Evolutionary conservation across 2,113 vertebrate species (phyloP), one percentile per base, ranked within the genome.

Genomic region (Gasterosteus nipponicus): DNA sequence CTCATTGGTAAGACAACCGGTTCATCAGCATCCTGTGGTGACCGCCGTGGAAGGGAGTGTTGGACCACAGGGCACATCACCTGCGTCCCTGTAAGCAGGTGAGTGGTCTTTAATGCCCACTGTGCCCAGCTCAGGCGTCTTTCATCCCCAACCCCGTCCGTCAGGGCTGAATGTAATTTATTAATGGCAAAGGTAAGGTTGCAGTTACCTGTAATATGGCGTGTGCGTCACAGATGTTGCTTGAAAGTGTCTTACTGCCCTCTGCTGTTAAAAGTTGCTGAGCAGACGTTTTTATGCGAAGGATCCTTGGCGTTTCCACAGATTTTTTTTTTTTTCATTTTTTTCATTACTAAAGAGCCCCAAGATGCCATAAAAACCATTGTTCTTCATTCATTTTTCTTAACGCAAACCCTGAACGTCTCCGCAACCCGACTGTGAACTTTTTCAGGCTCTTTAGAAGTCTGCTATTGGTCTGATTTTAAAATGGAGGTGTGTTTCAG

Each of bases 401-500:
- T 64, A 80, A 67, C 65, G 16, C 35, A 38, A 26, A 61, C 66
- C 9, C 41, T 22, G 64, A 51, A 58, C 16, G 46, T 60, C 58
- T 85, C 61, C 0, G 6, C 18, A 74, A 80, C 39, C 71, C 69
- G 56, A 70, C 70, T 73, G 82, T 82, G 75, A 85, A 73, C n/a
- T 68, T 82, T 77, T 73, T 83, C 33, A 65, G 49, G 22, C 59
- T 57, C 0, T 18, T 81, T 81, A 67, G 26, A 83, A 74, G 73
- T 81, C 53, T 72, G 31, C 42, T 76, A 67, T 33, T 73, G 73
- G 56, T 77, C 33, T 65, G 67, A 81, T 66, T 51, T 77, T 70
- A 59, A 81, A 54, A 53, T 3, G 29, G 44, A 75, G 58, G 46
- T 77, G 12, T 26, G 12, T 62, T 35, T 68, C 65, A 79, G 41